phyloP scores from a whole-genome alignment of 2,797 vertebrate species.

The Chiroxiphia lanceolata region DNA sequence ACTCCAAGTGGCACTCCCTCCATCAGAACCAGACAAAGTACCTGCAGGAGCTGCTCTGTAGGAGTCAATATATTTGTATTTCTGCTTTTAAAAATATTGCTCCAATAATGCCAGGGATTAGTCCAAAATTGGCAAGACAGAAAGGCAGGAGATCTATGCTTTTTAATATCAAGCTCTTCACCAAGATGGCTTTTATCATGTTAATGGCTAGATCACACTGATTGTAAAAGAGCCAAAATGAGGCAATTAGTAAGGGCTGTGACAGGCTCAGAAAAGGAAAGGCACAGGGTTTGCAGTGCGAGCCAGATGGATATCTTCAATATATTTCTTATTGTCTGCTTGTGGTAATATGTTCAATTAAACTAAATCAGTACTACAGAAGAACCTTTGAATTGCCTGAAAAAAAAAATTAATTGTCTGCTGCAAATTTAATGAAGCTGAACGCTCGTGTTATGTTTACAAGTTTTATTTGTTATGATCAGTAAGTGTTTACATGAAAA shows the following conservation, averaged over 20 bases:
- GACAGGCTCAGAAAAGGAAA: constrained; percentile 62
- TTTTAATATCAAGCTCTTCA: constrained; percentile 77
- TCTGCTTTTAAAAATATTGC: constrained; percentile 53
- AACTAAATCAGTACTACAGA: constrained; percentile 53
- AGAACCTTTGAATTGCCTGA: constrained; percentile 55
- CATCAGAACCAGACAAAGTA: background rate
- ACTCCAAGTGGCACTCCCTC: background rate
- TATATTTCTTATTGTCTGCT: constrained; percentile 75
- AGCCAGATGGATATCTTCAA: constrained; percentile 80
- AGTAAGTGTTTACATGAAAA: constrained; percentile 38
- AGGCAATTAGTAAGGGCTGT: constrained; percentile 69
- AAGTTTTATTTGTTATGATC: constrained; percentile 58
- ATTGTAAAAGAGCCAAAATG: constrained; percentile 70
- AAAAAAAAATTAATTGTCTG: constrained; percentile 70
- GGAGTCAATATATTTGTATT: background rate
- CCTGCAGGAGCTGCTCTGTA: background rate
- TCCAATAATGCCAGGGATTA: constrained; percentile 37
- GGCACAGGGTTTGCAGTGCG: background rate
- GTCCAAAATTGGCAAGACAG: constrained; percentile 16
- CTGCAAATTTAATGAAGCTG: constrained; percentile 67
- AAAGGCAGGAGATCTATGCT: constrained; percentile 74
- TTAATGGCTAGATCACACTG: constrained; percentile 73
- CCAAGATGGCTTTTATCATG: constrained; percentile 51
- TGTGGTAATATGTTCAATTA: constrained; percentile 74
- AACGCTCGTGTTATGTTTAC: constrained; percentile 57